Base-by-base conservation (phyloP, 2,113 vertebrate species). In the Albula glossodonta region DNA sequence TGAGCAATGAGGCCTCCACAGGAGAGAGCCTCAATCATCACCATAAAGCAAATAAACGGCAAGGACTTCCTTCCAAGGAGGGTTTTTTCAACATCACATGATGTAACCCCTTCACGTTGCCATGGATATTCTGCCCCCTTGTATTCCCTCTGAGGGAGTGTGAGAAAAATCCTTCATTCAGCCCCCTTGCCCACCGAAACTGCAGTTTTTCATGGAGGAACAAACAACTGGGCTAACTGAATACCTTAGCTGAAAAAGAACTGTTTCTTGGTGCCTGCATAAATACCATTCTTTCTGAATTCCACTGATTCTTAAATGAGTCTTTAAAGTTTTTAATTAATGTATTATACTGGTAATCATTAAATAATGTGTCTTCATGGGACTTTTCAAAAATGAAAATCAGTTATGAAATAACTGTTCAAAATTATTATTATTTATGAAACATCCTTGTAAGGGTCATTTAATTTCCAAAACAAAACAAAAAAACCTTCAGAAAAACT, bases 161-260 rank as follows among this genome's bases (percentile, higher is more conserved):
- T 84, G 84, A 82, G 87, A 83, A 89, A 86, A 52, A 80, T 78
- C 78, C 13, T 77, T 15, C 82, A 78, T 84, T 78, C 53, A 2
- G 79, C 4, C 22, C 51, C 78, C 66, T 17, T 10, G 57, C 78
- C 50, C 49, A 77, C 50, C 82, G 52, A 77, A 56, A 66, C 82
- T 84, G 81, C 50, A 50, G 52, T 57, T n/a, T 10, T 74, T 82
- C 9, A 66, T 52, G 11, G 80, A 78, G 50, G 25, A 56, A 41
- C 60, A 60, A 79, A 87, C 66, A 74, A 51, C 22, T 78, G n/a
- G 52, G 25, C 50, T 52, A 78, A 86, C n/a, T 10, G n/a, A 13
- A 31, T 70, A 22, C 70, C 7, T 31, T 13, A 74, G 70, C 70
- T 74, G 22, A 74, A 31, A 74, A 31, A 31, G 4, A 25, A 74